Evolutionary conservation across 92 coral and sea anemone species (phyloP), one percentile per base, ranked within the genome.

Genomic region (Phymanthus crucifer): DNA sequence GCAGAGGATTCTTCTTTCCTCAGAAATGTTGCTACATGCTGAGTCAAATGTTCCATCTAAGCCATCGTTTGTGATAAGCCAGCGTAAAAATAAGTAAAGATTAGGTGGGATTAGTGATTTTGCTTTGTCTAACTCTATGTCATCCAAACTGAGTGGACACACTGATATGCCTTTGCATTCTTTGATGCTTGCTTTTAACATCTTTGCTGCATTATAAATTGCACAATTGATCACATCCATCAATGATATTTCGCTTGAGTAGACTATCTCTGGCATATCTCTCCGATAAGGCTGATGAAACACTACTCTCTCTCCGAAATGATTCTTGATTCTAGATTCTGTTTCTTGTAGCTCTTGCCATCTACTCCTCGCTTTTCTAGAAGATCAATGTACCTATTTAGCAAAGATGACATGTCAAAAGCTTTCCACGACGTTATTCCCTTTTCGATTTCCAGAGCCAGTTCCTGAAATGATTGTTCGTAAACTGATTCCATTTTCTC

Each of bases 61-160:
- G 24, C 40, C 76, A 23, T 89, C 87, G 67, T 65, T 76, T 12
- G 93, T 66, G 24, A 86, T 37, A 74, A 82, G 18, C 68, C 81
- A 76, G 45, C 90, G 80, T 33, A 85, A 69, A 40, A 89, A 80
- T 24, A 72, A 66, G 78, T 89, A 84, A 1, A 85, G 87, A 7
- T 66, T 21, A 27, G 14, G 26, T 29, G 87, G 87, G 10, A 89
- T 40, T 61, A 89, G 3, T 0, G 21, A n/a, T 32, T 76, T 80
- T 6, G 83, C 83, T 34, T 71, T 54, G 24, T 64, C 71, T 37
- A 80, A 29, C n/a, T 47, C 77, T 21, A 80, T 57, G 40, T 85
- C 89, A 32, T 65, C 40, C 6, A 64, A 67, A 67, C 27, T 75
- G 13, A 40, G 58, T 29, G 86, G 89, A 19, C 75, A 35, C 12